Base-by-base conservation (phyloP, 2,113 vertebrate genomes). In the Larimichthys polyactis region DNA sequence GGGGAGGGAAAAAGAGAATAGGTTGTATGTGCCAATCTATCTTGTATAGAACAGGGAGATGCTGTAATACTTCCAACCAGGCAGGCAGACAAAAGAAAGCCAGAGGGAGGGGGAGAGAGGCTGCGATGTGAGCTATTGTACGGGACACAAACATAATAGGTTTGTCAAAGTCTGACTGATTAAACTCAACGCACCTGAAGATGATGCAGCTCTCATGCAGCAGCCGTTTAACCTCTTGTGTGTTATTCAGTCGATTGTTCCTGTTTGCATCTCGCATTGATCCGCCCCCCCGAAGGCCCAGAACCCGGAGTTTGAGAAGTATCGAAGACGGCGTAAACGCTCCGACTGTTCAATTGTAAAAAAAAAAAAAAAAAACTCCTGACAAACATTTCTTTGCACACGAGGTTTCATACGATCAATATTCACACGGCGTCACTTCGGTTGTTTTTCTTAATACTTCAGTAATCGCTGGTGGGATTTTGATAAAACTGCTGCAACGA, bases 111-210 rank as follows among this genome's bases (percentile, higher is more conserved):
- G 32, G 27, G 71, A 7, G 32, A 36, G 32, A 71, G 63, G 57
- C 11, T 43, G 68, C 3, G 58, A 80, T 54, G 60, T 24, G 69
- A 46, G 69, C 74, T 46, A 71, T 79, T 85, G 74, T 74, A 24
- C 71, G 75, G 27, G 46, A 54, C 20, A 57, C 77, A 52, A 68
- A 73, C 59, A 65, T 83, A 90, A 89, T 84, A 40, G 81, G 49
- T 92, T 90, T 81, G 83, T 90, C 90, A 87, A 87, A 91, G 84
- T 84, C 65, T 46, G 72, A 44, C 75, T 80, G 84, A 86, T 90
- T 83, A 74, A 86, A 90, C 69, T 82, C 71, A 44, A 75, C 75
- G 32, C 75, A 78, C 65, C 82, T 43, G 84, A 57, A 82, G 64
- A 84, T 0, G 74, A 71, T 76, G 86, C 88, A 79, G 85, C 71